These are phyloP conservation scores for Pachyramphus minor DNA, from an alignment of 2,113 vertebrate genomes.

Conservation along the genomic window DNA sequence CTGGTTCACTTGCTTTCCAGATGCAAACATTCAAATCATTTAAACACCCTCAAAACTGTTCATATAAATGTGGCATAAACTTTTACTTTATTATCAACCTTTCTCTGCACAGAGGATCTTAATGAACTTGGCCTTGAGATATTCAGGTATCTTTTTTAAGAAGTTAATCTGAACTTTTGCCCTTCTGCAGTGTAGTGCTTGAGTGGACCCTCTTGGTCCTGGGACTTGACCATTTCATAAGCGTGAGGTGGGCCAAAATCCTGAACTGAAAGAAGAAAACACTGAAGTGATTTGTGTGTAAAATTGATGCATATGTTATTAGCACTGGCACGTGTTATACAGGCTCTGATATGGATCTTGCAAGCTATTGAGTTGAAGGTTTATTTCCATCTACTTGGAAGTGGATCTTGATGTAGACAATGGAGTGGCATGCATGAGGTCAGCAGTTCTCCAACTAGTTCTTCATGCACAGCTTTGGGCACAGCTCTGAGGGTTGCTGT, in stretches of 20 bases:
- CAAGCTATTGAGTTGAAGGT: neutral
- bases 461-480: neutral
- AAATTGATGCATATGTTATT: neutral
- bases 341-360: neutral
- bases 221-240: fast-evolving
- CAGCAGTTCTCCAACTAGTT: neutral
- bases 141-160: neutral
- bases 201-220: neutral
- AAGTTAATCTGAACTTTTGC: neutral
- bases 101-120: neutral
- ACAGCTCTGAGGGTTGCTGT: neutral
- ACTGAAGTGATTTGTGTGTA: neutral
- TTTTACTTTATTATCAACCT: neutral
- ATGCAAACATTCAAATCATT: neutral
- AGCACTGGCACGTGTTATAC: neutral
- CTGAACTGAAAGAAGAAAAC: neutral
- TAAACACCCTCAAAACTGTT: neutral
- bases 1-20: neutral
- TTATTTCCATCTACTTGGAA: neutral
- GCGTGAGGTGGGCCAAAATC: neutral
- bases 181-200: neutral
- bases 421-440: neutral
- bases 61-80: neutral
- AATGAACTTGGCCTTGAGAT: neutral
- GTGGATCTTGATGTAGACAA: neutral